A percentile compares a stretch with the other conserved stretches of the same genome.
Conservation (phyloP, 2,888 invertebrate species). For the Syrphus vitripennis region DNA sequence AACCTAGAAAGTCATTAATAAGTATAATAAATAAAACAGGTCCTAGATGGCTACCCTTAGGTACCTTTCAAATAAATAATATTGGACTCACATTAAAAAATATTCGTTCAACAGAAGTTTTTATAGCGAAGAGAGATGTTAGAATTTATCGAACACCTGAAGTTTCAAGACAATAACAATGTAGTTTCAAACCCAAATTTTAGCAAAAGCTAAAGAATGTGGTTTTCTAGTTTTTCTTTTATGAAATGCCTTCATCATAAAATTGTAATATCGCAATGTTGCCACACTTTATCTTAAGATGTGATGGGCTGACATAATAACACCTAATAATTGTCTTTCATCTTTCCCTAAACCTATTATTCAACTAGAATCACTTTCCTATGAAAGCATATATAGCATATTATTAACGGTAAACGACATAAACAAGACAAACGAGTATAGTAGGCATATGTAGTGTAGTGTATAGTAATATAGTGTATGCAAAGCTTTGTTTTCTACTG, state of each 20-base stretch:
- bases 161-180: no score
- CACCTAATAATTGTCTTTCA: conserved; percentile 48
- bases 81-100: no score
- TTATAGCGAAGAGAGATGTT: no score
- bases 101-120: no score
- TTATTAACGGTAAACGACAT: conserved; percentile 34
- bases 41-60: no score
- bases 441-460: background rate
- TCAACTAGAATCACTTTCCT: conserved; percentile 56
- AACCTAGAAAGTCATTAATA: no score
- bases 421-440: background rate
- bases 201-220: no score
- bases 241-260: background rate
- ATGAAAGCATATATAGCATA: conserved; percentile 39
- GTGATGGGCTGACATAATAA: conserved; percentile 61
- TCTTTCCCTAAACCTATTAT: conserved; percentile 25
- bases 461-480: background rate
- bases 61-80: no score
- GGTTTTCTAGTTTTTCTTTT: no score
- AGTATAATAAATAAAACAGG: no score
- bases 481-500: conserved; percentile 45
- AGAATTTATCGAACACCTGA: no score
- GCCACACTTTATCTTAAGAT: background rate
- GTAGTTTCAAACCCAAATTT: no score
- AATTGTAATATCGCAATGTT: conserved; percentile 6